Conservation (phyloP, 92 coral and sea anemone genomes). For the Heliopora coerulea region DNA sequence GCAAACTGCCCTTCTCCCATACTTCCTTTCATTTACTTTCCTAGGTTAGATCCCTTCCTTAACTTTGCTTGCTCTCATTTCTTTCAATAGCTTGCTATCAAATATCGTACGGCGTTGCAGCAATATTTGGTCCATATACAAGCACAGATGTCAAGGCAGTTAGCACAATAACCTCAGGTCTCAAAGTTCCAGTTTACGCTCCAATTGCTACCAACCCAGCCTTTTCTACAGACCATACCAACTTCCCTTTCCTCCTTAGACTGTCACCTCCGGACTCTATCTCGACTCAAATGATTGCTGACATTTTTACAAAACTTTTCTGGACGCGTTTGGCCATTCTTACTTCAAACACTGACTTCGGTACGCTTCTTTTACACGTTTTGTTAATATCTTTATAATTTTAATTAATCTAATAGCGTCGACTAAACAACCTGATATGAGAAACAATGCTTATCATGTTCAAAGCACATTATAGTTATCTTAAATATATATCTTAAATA, state of each 20-base stretch:
- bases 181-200: conserved; percentile 63
- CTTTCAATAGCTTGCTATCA: conserved; percentile 59
- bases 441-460: too few species aligned
- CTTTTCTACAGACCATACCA: conserved; percentile 46
- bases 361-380: conserved; percentile 25
- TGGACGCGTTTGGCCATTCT: conserved; percentile 74
- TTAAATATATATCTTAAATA: too few species aligned
- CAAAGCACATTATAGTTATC: too few species aligned
- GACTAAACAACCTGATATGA: too few species aligned
- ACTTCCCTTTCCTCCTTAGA: conserved; percentile 62
- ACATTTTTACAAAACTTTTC: conserved; percentile 44
- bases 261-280: conserved; percentile 53
- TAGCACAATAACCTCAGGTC: conserved; percentile 54
- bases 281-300: conserved; percentile 38
- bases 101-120: conserved; percentile 67
- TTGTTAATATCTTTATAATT: too few species aligned
- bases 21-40: too few species aligned
- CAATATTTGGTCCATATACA: conserved; percentile 70
- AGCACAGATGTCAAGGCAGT: conserved; percentile 65
- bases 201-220: conserved; percentile 69
- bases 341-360: conserved; percentile 66
- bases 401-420: too few species aligned
- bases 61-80: background rate
- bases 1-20: background rate
- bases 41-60: too few species aligned